These are phyloP conservation scores for Origma solitaria DNA, from an alignment of 2,113 vertebrate genomes.

Conservation along the genomic window DNA sequence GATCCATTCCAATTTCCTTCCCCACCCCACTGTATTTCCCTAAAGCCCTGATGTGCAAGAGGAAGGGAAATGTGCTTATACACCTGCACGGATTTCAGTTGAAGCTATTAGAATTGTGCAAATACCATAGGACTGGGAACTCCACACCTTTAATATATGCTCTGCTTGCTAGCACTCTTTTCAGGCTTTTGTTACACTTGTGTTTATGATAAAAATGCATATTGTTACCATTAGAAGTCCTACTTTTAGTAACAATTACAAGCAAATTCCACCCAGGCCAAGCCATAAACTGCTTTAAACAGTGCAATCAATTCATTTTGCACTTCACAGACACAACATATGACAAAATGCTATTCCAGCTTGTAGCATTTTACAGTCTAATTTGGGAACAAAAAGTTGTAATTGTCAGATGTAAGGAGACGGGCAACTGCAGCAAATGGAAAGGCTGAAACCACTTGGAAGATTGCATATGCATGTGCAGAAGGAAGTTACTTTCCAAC, in stretches of 20 bases:
- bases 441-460: neutral
- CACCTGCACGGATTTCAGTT: accelerated
- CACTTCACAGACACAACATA: neutral
- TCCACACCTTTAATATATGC: neutral
- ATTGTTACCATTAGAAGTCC: neutral
- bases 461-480: accelerated
- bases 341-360: neutral
- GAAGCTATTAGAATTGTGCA: neutral
- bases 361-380: neutral
- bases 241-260: neutral
- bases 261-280: neutral
- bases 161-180: neutral
- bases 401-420: neutral
- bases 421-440: neutral
- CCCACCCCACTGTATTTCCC: neutral
- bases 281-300: neutral
- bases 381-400: neutral
- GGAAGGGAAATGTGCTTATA: neutral
- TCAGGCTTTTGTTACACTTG: neutral
- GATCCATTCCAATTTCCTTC: neutral
- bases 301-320: neutral
- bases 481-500: neutral
- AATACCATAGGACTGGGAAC: neutral
- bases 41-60: neutral
- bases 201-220: neutral